phyloP scores from a whole-genome alignment of 2,113 vertebrate species.

The Sebastes schlegelii region DNA sequence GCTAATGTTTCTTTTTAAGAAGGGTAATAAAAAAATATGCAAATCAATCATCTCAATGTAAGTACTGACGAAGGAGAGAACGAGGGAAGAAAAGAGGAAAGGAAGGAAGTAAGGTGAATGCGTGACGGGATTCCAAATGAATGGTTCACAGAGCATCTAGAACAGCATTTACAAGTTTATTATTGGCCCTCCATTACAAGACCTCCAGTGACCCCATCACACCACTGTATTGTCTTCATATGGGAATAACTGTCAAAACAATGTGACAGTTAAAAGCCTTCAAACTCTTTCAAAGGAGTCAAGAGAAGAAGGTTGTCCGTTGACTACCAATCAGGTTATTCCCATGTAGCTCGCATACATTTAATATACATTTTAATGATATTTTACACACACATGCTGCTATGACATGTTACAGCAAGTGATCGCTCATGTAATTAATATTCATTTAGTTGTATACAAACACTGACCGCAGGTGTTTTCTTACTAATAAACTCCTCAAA shows the following conservation, averaged over 20 bases:
- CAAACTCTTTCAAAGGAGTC: background rate
- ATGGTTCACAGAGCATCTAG: slow-evolving; percentile 3
- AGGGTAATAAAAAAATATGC: background rate
- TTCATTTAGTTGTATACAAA: background rate
- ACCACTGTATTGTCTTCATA: background rate
- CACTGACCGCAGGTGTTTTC: background rate
- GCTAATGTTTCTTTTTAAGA: no score
- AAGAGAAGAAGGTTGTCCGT: background rate
- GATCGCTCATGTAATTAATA: background rate
- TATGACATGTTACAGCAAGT: background rate
- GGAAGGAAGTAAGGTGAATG: background rate
- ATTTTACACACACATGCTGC: background rate
- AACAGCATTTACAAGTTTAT: slow-evolving; percentile 6
- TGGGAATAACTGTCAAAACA: slow-evolving; percentile 49
- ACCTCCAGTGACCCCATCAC: slow-evolving; percentile 1
- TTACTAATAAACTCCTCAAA: background rate
- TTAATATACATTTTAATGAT: background rate
- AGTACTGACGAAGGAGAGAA: background rate
- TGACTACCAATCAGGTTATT: slow-evolving; percentile 6
- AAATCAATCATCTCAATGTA: background rate
- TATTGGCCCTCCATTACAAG: slow-evolving; percentile 1
- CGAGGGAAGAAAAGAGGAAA: background rate
- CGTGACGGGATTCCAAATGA: background rate
- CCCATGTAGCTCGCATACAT: accelerated
- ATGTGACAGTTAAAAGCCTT: slow-evolving; percentile 18